Percentiles rank a stretch among this genome's conserved stretches.
phyloP scores from a whole-genome alignment of 2,888 invertebrate genomes.

The Lochmaea capreae region DNA sequence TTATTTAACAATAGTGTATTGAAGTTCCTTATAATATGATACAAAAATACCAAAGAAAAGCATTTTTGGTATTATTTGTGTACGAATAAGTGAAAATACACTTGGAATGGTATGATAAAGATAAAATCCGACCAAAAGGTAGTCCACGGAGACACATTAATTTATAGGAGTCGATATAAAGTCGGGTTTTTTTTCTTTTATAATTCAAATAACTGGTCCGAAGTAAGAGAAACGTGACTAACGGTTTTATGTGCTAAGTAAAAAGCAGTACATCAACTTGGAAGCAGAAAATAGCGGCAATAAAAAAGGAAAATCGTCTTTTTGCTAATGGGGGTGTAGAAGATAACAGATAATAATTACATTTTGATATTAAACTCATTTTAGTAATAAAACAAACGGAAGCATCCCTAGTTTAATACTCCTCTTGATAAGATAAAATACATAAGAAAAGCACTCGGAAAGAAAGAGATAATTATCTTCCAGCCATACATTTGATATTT shows the following conservation, averaged over 20 bases:
- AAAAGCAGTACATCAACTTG: slow-evolving; percentile 38
- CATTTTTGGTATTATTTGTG: no score
- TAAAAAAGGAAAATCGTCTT: slow-evolving; percentile 42
- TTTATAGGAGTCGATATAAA: not conserved
- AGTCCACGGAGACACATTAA: no score
- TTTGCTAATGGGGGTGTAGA: slow-evolving; percentile 38
- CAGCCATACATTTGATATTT: slow-evolving; percentile 41
- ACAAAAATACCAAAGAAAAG: no score
- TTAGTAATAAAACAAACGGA: slow-evolving; percentile 51
- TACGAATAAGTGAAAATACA: no score
- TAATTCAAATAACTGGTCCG: not conserved
- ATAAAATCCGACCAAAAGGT: no score
- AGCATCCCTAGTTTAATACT: slow-evolving; percentile 48
- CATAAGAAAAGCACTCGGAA: slow-evolving; percentile 44
- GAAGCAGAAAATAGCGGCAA: slow-evolving; percentile 32
- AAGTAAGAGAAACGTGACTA: slow-evolving; percentile 10
- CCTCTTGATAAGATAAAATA: slow-evolving; percentile 48
- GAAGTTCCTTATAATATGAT: no score
- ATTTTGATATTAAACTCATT: slow-evolving; percentile 53
- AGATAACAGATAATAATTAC: slow-evolving; percentile 52
- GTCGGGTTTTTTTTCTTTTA: not conserved
- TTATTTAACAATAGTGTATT: no score
- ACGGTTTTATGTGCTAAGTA: slow-evolving; percentile 14
- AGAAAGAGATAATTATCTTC: slow-evolving; percentile 46
- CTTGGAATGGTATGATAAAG: no score